Conservation (phyloP, 2,888 invertebrate genomes). For the Leucozona laternaria region DNA sequence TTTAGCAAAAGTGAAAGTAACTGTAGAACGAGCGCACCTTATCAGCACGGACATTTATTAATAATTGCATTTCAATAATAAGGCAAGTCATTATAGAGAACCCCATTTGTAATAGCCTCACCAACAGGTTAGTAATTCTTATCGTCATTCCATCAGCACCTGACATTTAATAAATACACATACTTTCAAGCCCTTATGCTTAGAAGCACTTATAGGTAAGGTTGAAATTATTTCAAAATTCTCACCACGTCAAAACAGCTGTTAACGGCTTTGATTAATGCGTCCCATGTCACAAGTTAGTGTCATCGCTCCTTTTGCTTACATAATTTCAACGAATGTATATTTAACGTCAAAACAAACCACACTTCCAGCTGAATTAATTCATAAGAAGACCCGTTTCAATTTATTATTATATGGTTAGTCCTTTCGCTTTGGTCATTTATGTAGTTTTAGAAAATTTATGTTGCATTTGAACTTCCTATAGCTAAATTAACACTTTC, state of each 20-base stretch:
- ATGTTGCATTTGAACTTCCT: constrained; percentile 48
- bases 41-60: background rate
- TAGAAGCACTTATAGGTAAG: too few species aligned
- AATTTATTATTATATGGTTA: background rate
- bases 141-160: constrained; percentile 14
- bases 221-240: background rate
- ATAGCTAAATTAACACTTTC: constrained; percentile 11
- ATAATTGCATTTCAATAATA: constrained; percentile 14
- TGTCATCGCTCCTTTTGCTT: constrained; percentile 12
- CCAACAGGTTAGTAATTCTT: background rate
- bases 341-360: background rate
- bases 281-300: background rate
- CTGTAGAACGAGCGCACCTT: constrained; percentile 16
- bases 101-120: background rate
- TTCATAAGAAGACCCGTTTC: background rate
- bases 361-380: background rate
- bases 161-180: background rate
- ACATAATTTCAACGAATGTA: background rate
- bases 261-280: constrained; percentile 16
- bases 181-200: background rate
- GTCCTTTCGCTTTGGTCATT: background rate
- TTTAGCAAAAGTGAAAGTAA: constrained; percentile 13
- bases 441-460: background rate
- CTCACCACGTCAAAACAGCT: constrained; percentile 25
- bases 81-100: background rate